Evolutionary conservation across 1,140 invertebrate species (phyloP), one percentile per base, ranked within the genome.

Genomic region (Lordiphosa clarofinis): DNA sequence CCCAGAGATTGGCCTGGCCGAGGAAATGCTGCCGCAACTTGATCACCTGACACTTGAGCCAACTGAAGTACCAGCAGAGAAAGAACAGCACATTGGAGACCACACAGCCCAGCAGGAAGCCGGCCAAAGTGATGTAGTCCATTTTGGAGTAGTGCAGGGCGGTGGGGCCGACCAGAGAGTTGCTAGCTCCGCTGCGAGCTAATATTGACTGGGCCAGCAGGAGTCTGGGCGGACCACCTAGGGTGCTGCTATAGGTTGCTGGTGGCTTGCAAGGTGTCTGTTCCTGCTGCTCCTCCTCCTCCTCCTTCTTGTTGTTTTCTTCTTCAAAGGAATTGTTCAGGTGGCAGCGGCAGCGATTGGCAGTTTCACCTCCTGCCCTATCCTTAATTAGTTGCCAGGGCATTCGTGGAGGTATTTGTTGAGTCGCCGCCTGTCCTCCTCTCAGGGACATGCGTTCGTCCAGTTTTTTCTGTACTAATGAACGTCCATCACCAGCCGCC

Each of bases 81-180:
- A 78, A 74, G 9, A 61, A 68, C 4, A 87, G 36, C 9, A 56
- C 12, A 15, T 82, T 75, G 12, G 86, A 87, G 1, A 61, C 37
- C 1, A 86, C 21, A 28, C 74, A 63, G 13, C 69, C 79, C 9
- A 81, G 50, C 15, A 87, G 38, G 3, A 86, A 55, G 4, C 86
- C 86, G 1, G 61, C 3, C 37, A 87, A 33, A 7, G 86, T 87
- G 9, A 87, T 73, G 24, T 86, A 86, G 39, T 87, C 76, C 66
- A 87, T 72, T 10, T 70, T 73, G 9, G 70, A 58, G 13, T 46
- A 46, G 9, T 46, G 43, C 24, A 46, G 8, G 9, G 33, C 35
- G 11, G 11, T 4, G 4, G 19, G 53, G 1, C 24, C 8, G n/a
- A 11, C 48, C n/a, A 46, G 28, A 31, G 28, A 39, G 5, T 15